Percentiles rank a stretch among this genome's conserved stretches.
Conservation (phyloP, 2,113 vertebrate genomes). For the Nothobranchius furzeri region DNA sequence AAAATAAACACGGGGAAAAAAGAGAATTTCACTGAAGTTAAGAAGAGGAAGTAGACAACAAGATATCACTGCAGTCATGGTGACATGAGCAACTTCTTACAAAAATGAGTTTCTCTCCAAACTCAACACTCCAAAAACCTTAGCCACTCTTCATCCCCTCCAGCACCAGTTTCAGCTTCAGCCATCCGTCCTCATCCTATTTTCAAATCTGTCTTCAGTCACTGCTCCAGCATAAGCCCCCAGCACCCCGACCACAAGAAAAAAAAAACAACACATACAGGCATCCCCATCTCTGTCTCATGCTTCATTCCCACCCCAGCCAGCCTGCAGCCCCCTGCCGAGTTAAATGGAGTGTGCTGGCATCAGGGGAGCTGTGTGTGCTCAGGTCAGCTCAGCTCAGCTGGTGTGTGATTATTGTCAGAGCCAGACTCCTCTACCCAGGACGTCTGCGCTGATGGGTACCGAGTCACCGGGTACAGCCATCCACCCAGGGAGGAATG, state of each 20-base stretch:
- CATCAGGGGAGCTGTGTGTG: constrained; percentile 69
- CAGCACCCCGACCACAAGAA: constrained; percentile 15
- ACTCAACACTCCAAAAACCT: constrained; percentile 37
- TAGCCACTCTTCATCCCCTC: constrained; percentile 29
- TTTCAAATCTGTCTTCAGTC: constrained; percentile 62
- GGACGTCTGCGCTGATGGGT: constrained; percentile 70
- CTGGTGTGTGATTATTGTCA: constrained; percentile 76
- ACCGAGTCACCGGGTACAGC: constrained; percentile 69
- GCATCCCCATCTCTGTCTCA: constrained; percentile 55
- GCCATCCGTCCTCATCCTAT: constrained; percentile 38
- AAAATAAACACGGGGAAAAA: neutral
- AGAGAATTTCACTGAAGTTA: constrained; percentile 6
- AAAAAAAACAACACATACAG: constrained; percentile 24
- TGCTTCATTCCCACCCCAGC: constrained; percentile 62
- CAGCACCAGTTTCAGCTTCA: constrained; percentile 46
- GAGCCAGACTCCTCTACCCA: constrained; percentile 69
- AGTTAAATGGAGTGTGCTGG: constrained; percentile 81
- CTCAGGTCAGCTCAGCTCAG: constrained; percentile 69
- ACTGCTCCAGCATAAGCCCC: constrained; percentile 46
- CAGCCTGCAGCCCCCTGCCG: constrained; percentile 67
- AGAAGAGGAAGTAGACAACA: constrained; percentile 5
- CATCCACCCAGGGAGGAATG: constrained; percentile 51
- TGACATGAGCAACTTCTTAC: constrained; percentile 25
- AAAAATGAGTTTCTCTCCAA: constrained; percentile 22
- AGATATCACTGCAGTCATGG: constrained; percentile 28